phyloP scores from a whole-genome alignment of 2,888 invertebrate species.

The Itoplectis maculator region DNA sequence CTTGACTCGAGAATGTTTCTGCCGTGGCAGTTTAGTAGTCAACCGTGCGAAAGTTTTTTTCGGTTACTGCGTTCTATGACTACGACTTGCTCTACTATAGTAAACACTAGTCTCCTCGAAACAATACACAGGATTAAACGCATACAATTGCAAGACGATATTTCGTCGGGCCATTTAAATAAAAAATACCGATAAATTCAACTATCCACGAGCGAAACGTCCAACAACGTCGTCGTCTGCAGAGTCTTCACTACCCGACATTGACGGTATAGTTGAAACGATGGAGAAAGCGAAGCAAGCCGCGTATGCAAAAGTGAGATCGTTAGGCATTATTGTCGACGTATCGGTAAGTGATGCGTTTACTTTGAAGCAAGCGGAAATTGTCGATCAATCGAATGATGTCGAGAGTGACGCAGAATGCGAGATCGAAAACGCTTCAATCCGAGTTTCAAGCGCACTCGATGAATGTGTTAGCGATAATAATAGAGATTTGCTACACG shows the following conservation, averaged over 20 bases:
- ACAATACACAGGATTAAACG: conserved; percentile 37
- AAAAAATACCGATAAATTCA: conserved; percentile 16
- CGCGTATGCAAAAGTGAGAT: conserved; percentile 28
- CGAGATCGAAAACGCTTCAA: too few species aligned
- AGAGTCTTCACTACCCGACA: conserved; percentile 26
- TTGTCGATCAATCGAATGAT: too few species aligned
- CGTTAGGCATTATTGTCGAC: conserved; percentile 18
- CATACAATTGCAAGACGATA: conserved; percentile 29
- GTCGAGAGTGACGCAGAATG: too few species aligned
- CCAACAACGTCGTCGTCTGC: not conserved
- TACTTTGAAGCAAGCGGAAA: too few species aligned
- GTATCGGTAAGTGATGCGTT: too few species aligned
- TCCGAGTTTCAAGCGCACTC: too few species aligned
- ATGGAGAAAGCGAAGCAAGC: conserved; percentile 29
- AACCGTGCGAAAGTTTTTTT: conserved; percentile 55
- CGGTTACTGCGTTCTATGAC: conserved; percentile 28
- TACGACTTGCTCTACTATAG: conserved; percentile 45
- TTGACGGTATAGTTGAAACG: conserved; percentile 1
- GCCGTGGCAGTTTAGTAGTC: conserved; percentile 40
- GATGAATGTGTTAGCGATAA: too few species aligned
- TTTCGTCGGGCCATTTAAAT: conserved; percentile 32
- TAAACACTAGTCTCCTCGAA: conserved; percentile 37
- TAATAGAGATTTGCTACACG: too few species aligned
- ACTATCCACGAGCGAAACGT: conserved; percentile 19
- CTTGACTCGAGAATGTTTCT: conserved; percentile 22